Conservation (phyloP, 2,888 invertebrate species). For the Eurytoma adleriae region DNA sequence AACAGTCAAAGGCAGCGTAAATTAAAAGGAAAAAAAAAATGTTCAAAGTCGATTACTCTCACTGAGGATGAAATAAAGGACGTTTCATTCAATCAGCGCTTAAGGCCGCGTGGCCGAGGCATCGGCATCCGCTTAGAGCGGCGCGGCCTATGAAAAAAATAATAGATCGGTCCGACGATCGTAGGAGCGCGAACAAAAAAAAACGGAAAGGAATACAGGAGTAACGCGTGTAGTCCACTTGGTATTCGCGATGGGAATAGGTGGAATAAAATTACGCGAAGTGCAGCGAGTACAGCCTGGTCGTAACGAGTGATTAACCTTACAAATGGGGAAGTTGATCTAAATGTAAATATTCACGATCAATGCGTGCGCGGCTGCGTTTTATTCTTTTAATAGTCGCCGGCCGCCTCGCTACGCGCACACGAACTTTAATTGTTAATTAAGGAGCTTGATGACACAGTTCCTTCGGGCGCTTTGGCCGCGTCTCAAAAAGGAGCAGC, state of each 20-base stretch:
- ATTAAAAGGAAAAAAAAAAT: too few species aligned
- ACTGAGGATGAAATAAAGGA: not conserved
- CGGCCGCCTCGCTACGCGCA: not conserved
- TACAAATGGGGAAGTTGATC: slow-evolving; percentile 32
- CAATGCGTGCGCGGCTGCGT: not conserved
- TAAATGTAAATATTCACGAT: slow-evolving; percentile 32
- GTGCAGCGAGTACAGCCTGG: not conserved
- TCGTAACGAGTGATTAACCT: slow-evolving; percentile 24
- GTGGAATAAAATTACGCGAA: slow-evolving; percentile 15
- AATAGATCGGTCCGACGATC: not conserved
- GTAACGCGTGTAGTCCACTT: not conserved
- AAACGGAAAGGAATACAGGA: not conserved
- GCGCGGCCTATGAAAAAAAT: slow-evolving; percentile 3
- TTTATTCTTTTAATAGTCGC: not conserved
- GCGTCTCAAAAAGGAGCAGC: not conserved
- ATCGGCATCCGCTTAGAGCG: not conserved
- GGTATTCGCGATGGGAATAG: slow-evolving; percentile 12
- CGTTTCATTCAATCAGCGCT: not conserved
- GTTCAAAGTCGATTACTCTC: too few species aligned
- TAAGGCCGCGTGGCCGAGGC: not conserved
- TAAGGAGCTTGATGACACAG: not conserved
- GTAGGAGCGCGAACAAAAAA: not conserved
- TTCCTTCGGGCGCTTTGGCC: not conserved
- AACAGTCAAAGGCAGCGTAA: too few species aligned
- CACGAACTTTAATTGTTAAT: not conserved